These are phyloP conservation scores for Leucoraja ocellata DNA, from an alignment of 2,797 vertebrate species.

Conservation along the genomic window DNA sequence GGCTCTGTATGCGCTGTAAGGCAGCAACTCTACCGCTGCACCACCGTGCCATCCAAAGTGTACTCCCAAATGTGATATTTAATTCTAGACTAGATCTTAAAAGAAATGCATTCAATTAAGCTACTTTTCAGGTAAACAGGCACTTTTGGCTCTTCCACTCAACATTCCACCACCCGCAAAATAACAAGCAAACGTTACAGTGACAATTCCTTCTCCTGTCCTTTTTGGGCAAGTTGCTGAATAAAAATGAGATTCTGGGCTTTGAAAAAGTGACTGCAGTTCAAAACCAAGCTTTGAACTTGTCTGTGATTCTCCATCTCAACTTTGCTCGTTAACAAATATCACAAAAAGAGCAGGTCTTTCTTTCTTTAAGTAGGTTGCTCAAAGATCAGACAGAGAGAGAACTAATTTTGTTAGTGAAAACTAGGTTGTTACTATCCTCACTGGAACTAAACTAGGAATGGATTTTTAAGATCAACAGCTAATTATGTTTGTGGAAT, in stretches of 20 bases:
- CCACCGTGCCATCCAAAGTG: too few relatives aligned
- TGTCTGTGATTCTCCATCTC: not conserved
- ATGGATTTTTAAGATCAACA: not conserved
- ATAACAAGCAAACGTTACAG: not conserved
- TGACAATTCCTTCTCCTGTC: not conserved
- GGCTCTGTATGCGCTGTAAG: too few relatives aligned
- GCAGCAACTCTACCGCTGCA: too few relatives aligned
- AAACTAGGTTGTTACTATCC: not conserved
- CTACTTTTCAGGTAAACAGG: not conserved
- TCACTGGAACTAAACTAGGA: not conserved
- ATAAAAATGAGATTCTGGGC: not conserved
- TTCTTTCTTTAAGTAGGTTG: not conserved
- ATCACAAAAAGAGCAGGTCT: not conserved
- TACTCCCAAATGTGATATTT: not conserved
- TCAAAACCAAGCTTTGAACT: not conserved
- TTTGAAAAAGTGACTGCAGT: not conserved
- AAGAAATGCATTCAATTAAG: not conserved
- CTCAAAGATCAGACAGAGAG: not conserved
- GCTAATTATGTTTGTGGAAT: not conserved
- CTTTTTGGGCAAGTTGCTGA: not conserved
- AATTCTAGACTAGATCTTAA: not conserved
- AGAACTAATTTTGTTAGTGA: not conserved
- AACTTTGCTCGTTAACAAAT: too few relatives aligned
- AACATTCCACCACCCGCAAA: not conserved
- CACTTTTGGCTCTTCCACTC: not conserved